Evolutionary conservation across 2,797 vertebrate species (phyloP).

Genomic region (Amphiprion clarkii): DNA sequence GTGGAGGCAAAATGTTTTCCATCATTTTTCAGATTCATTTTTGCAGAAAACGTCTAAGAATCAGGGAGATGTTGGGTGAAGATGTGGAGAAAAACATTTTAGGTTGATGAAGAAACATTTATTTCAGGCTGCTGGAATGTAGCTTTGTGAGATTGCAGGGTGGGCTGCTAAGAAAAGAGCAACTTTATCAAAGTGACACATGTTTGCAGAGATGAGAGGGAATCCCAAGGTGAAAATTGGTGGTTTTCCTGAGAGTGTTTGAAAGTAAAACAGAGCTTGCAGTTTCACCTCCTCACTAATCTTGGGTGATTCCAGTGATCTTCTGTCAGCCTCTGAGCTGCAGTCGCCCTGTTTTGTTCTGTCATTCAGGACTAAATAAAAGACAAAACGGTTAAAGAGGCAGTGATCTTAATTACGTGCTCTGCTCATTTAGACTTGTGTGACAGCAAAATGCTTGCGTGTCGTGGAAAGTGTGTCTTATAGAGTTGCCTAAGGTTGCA

Average conservation of each 20-base stretch:
- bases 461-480: conserved; percentile 32
- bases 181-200: background rate
- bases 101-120: background rate
- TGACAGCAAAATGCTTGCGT: conserved; percentile 22
- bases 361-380: conserved; percentile 27
- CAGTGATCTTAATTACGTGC: background rate
- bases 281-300: conserved; percentile 4
- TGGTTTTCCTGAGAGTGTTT: conserved; percentile 37
- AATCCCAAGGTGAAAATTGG: conserved; percentile 26
- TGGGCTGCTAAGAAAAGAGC: conserved; percentile 2
- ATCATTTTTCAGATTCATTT: background rate
- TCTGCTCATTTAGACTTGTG: background rate
- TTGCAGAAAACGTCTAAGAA: conserved; percentile 19
- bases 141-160: background rate
- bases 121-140: background rate
- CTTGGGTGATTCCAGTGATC: conserved; percentile 8
- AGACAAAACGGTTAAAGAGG: background rate
- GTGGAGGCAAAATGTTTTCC: conserved; percentile 12
- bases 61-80: conserved; percentile 9
- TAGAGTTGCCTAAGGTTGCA: conserved; percentile 3
- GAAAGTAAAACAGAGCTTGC: conserved; percentile 9
- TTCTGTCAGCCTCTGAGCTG: background rate
- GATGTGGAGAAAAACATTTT: conserved; percentile 16
- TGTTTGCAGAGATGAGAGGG: conserved; percentile 39
- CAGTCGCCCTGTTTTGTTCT: conserved; percentile 2